A percentile compares a stretch with the other conserved stretches of the same genome.
Evolutionary conservation across 2,113 vertebrate species (phyloP).

Genomic region (Orcinus orca): DNA sequence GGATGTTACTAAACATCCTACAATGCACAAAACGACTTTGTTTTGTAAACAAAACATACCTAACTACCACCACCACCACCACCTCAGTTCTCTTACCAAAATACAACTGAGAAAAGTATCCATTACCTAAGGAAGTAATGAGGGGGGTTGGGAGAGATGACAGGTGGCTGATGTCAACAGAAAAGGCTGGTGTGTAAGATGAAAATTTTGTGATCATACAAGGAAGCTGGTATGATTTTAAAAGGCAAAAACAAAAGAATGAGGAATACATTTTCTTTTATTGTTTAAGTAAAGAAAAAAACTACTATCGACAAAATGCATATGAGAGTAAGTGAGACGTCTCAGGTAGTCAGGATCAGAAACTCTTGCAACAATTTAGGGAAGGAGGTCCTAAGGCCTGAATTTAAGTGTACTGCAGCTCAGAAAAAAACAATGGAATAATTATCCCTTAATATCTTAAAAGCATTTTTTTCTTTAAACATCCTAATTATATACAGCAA

Average conservation of each 20-base stretch:
- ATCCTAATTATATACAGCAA: background rate
- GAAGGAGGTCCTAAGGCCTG: background rate
- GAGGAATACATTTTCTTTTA: background rate
- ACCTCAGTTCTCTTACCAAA: background rate
- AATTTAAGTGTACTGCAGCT: background rate
- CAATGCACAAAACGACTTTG: background rate
- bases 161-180: background rate
- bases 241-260: slow-evolving; percentile 31
- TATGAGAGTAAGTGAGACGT: background rate
- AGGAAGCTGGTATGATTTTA: background rate
- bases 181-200: background rate
- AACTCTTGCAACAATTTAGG: background rate
- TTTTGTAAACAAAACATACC: background rate
- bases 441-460: slow-evolving; percentile 1
- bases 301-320: background rate
- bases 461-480: slow-evolving; percentile 39
- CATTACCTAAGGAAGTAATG: background rate
- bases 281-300: background rate
- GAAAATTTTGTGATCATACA: background rate
- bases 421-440: background rate
- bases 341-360: background rate
- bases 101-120: background rate
- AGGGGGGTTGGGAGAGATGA: background rate
- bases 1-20: background rate
- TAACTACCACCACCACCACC: background rate